Conservation (phyloP, 2,888 invertebrate species). For the Rotaria sp. region DNA sequence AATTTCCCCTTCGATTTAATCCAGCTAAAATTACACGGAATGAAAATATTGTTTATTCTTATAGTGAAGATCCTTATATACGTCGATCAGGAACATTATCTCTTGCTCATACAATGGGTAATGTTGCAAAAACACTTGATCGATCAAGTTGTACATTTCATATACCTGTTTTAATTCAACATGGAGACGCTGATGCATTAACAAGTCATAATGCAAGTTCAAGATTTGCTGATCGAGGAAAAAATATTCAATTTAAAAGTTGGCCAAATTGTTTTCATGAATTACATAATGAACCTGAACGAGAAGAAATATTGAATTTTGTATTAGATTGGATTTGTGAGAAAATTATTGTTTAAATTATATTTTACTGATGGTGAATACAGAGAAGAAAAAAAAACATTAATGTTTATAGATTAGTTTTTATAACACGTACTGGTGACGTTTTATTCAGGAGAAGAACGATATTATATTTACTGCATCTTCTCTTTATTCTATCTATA, state of each 20-base stretch:
- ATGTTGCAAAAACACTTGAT: not conserved
- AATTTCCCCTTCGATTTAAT: conserved; percentile 1
- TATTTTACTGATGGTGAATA: too few relatives aligned
- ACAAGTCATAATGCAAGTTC: not conserved
- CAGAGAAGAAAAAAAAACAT: not conserved
- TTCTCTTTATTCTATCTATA: not conserved
- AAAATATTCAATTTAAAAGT: not conserved
- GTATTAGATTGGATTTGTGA: not conserved
- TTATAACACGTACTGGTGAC: not conserved
- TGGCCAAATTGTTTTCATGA: conserved; percentile 13
- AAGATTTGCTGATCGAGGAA: not conserved
- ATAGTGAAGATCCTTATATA: not conserved
- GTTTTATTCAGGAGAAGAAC: not conserved
- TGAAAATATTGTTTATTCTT: not conserved
- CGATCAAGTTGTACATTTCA: not conserved
- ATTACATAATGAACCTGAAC: conserved; percentile 10
- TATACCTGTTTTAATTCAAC: conserved; percentile 19
- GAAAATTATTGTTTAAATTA: not conserved
- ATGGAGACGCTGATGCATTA: not conserved
- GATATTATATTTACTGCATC: not conserved
- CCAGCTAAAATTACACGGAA: not conserved
- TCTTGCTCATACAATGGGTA: not conserved
- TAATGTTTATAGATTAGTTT: not conserved
- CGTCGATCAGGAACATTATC: not conserved
- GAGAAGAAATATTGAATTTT: not conserved